phyloP scores from a whole-genome alignment of 1,140 invertebrate genomes.

The Asobara japonica region DNA sequence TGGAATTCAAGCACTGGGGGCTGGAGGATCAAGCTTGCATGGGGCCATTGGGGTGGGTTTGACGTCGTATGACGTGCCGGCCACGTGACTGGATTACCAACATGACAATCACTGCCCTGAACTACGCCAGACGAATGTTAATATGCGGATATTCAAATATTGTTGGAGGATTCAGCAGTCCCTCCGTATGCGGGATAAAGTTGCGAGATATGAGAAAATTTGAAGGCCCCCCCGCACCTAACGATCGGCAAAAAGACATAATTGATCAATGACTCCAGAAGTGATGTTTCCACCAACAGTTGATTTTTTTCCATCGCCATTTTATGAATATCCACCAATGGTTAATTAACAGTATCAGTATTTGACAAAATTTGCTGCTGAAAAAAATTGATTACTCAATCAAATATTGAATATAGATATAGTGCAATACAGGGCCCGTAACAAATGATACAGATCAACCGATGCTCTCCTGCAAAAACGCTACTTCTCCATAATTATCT shows the following conservation, averaged over 20 bases:
- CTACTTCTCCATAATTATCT: too few species aligned
- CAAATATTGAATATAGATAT: too few species aligned
- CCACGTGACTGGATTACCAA: constrained; percentile 64
- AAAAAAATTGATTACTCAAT: too few species aligned
- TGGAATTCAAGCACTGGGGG: constrained; percentile 14
- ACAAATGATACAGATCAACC: too few species aligned
- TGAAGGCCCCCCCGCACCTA: not conserved
- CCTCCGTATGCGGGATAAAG: not conserved
- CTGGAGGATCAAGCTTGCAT: constrained; percentile 23
- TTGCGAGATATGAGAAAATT: constrained; percentile 12
- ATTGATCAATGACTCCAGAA: too few species aligned
- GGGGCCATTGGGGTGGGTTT: constrained; percentile 53
- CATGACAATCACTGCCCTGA: constrained; percentile 62
- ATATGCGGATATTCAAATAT: constrained; percentile 64
- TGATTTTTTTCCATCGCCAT: too few species aligned
- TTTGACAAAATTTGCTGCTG: too few species aligned
- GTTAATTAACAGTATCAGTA: too few species aligned
- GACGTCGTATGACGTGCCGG: constrained; percentile 65
- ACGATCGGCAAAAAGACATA: not conserved
- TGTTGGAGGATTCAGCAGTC: constrained; percentile 31
- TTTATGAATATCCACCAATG: too few species aligned
- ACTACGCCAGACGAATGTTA: constrained; percentile 64
- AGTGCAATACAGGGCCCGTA: too few species aligned
- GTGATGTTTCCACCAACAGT: too few species aligned
- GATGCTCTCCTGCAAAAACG: too few species aligned